These are phyloP conservation scores for Leucozona laternaria DNA, from an alignment of 2,888 invertebrate species.

Conservation along the genomic window DNA sequence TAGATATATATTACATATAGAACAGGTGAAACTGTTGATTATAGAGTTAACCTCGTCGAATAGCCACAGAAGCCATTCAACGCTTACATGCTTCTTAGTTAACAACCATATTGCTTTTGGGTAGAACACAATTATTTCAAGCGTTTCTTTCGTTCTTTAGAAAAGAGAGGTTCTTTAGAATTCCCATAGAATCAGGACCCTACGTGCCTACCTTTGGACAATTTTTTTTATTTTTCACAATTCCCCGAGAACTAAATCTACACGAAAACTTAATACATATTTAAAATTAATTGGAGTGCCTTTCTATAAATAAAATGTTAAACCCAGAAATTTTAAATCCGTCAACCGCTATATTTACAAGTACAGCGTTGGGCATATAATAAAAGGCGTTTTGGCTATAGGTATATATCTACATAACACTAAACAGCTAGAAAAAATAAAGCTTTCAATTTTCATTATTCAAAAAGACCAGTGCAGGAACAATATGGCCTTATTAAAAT, in stretches of 20 bases:
- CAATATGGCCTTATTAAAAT: not conserved
- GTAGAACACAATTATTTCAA: constrained; percentile 25
- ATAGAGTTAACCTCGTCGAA: constrained; percentile 25
- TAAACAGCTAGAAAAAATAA: not conserved
- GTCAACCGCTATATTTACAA: not conserved
- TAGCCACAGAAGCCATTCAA: constrained; percentile 31
- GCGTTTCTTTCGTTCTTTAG: constrained; percentile 7
- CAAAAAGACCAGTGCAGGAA: not conserved
- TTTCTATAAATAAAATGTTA: not conserved
- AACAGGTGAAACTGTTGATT: constrained; percentile 37
- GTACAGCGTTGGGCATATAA: not conserved
- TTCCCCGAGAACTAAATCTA: not conserved
- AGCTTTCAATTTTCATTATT: not conserved
- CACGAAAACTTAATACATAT: constrained; percentile 6
- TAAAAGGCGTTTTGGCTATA: not conserved
- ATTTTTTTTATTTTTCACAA: not conserved
- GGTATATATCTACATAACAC: no score
- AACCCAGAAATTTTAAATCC: not conserved
- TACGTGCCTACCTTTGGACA: not conserved
- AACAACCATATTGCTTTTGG: constrained; percentile 5
- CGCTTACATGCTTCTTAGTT: constrained; percentile 19
- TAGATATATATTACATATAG: no score
- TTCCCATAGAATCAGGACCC: not conserved
- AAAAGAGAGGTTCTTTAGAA: constrained; percentile 16
- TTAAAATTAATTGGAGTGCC: constrained; percentile 14